Conservation (phyloP, 2,888 invertebrate species). For the Bibio marci region DNA sequence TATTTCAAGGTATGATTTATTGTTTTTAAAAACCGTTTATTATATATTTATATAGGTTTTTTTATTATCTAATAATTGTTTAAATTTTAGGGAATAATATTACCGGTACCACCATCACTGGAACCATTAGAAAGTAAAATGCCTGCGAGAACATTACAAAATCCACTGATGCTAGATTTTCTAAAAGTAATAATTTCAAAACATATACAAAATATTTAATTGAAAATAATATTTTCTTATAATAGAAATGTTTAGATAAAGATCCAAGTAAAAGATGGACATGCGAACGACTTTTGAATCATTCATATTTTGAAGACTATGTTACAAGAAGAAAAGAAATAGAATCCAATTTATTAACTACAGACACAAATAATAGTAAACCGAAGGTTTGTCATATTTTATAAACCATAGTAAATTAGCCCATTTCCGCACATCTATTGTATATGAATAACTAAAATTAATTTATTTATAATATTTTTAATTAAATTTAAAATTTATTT, state of each 20-base stretch:
- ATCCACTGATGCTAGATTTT: conserved; percentile 61
- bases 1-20: conserved; percentile 55
- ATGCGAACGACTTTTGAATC: conserved; percentile 76
- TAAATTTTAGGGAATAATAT: conserved; percentile 53
- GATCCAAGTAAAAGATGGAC: conserved; percentile 85
- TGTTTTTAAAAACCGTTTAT: no score
- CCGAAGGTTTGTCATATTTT: conserved; percentile 43
- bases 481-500: no score
- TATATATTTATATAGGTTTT: neutral
- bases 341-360: conserved; percentile 14
- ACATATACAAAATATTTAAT: no score
- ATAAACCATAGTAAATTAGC: conserved; percentile 6
- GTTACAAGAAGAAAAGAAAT: conserved; percentile 59
- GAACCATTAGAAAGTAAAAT: conserved; percentile 77
- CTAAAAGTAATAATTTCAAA: conserved; percentile 60
- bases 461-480: no score
- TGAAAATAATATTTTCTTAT: neutral
- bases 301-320: conserved; percentile 84
- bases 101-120: conserved; percentile 78
- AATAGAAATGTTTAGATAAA: conserved; percentile 83
- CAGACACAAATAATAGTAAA: conserved; percentile 32
- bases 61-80: neutral
- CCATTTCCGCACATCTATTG: neutral
- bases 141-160: conserved; percentile 49
- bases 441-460: no score